A percentile compares a stretch with the other conserved stretches of the same genome.
Evolutionary conservation across 2,888 invertebrate species (phyloP).

Genomic region (Gnatocerus cornutus): DNA sequence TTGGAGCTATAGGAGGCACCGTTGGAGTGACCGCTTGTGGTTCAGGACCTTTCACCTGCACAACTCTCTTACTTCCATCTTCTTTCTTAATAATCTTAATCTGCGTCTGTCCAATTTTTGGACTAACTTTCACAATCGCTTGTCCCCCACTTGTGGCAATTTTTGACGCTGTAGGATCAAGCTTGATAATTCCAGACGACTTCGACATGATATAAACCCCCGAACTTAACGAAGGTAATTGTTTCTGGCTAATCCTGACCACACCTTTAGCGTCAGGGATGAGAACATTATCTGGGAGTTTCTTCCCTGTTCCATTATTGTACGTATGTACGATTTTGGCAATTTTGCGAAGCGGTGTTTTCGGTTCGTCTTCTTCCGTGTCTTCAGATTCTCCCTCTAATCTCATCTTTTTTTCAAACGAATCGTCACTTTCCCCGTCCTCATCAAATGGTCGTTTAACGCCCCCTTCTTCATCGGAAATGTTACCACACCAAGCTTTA

Average conservation of each 20-base stretch:
- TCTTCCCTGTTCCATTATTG: slow-evolving; percentile 60
- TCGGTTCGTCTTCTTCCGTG: slow-evolving; percentile 56
- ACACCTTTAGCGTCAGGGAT: slow-evolving; percentile 79
- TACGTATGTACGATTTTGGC: slow-evolving; percentile 42
- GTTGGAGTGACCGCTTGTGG: slow-evolving; percentile 13
- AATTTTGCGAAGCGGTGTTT: slow-evolving; percentile 40
- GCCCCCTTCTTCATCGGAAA: slow-evolving; percentile 73
- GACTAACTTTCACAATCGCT: slow-evolving; percentile 70
- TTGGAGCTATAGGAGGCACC: slow-evolving; percentile 43
- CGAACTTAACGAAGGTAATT: slow-evolving; percentile 77
- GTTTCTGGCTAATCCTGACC: slow-evolving; percentile 83
- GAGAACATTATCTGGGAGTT: slow-evolving; percentile 67
- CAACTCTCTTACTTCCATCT: slow-evolving; percentile 57
- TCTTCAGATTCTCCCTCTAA: slow-evolving; percentile 67
- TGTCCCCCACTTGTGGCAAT: slow-evolving; percentile 67
- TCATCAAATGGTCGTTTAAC: slow-evolving; percentile 58
- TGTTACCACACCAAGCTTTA: slow-evolving; percentile 87
- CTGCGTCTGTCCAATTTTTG: slow-evolving; percentile 72
- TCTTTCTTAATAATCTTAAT: slow-evolving; percentile 70
- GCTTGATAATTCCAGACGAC: slow-evolving; percentile 83
- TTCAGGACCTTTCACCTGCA: slow-evolving; percentile 54
- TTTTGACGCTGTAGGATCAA: slow-evolving; percentile 74
- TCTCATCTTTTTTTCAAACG: slow-evolving; percentile 68
- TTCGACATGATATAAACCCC: slow-evolving; percentile 86
- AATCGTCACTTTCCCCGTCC: slow-evolving; percentile 66